These are phyloP conservation scores for Leucophenga montana DNA, from an alignment of 2,888 invertebrate species.

Conservation along the genomic window DNA sequence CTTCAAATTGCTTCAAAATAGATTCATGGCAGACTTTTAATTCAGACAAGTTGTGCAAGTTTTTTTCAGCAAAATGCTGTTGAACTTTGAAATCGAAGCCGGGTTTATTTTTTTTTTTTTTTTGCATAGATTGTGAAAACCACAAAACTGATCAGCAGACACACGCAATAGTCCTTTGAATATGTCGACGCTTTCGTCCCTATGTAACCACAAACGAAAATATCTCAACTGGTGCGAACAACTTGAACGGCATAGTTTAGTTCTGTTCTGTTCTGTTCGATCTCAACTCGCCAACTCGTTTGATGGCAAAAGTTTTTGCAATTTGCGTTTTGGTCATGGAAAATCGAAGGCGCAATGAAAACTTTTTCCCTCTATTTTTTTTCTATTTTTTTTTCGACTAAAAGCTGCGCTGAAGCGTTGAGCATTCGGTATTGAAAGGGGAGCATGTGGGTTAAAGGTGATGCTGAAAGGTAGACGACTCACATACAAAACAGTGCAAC, in stretches of 20 bases:
- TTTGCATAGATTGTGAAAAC: too few relatives aligned
- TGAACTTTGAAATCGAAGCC: slow-evolving; percentile 9
- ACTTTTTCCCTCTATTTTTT: too few relatives aligned
- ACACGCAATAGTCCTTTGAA: too few relatives aligned
- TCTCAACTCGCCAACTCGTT: not conserved
- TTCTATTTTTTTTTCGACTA: not conserved
- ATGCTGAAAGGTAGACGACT: slow-evolving; percentile 3
- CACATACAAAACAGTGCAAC: slow-evolving; percentile 26
- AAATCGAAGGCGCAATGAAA: slow-evolving; percentile 12
- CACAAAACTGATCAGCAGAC: too few relatives aligned
- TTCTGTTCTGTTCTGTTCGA: not conserved
- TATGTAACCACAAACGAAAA: too few relatives aligned
- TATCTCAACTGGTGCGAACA: not conserved
- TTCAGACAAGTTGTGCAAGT: slow-evolving; percentile 9
- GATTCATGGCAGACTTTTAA: slow-evolving; percentile 10
- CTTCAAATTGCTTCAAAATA: slow-evolving; percentile 3
- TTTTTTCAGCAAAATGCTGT: slow-evolving; percentile 6
- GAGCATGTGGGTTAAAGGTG: too few relatives aligned
- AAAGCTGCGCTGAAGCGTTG: slow-evolving; percentile 12
- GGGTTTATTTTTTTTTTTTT: too few relatives aligned
- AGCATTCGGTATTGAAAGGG: too few relatives aligned
- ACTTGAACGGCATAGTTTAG: slow-evolving; percentile 9
- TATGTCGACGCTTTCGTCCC: too few relatives aligned
- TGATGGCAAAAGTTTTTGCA: slow-evolving; percentile 58
- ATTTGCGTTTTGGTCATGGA: slow-evolving; percentile 56